Evolutionary conservation across 2,888 invertebrate species (phyloP), one percentile per base, ranked within the genome.

Genomic region (Pristionchus japonicus): DNA sequence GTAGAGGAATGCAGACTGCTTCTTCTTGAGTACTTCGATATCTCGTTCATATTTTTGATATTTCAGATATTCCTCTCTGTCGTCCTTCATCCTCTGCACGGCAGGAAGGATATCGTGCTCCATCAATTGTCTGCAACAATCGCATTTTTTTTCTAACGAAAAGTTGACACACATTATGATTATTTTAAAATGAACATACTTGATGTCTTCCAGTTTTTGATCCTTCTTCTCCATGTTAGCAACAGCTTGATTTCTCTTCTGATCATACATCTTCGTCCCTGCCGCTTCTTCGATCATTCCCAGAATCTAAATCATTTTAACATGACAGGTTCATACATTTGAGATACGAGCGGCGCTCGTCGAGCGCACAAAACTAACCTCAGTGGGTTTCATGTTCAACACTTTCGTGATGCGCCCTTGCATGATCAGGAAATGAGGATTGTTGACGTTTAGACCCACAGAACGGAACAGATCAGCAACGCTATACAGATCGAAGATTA

Each of bases 251-350:
- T 97, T 97, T 91, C 97, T 97, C 95, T 99, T 99, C 0, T 96
- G 96, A 95, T 99, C 98, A 95, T 99, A 99, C 96, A 98, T 97
- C 93, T 97, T 96, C 0, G 99, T 99, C 1, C 99, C 99, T 0
- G 98, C 98, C 13, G 99, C 98, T 95, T 99, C 99, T 95, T 99
- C 99, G 88, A 99, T 97, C 98, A 99, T 98, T 86, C 97, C 97
- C 87, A 98, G 95, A 93, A 98, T 97, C 97, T 97, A 93, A n/a
- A 90, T 88, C 88, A 52, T 11, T 20, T 37, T 17, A 31, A 43
- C n/a, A 52, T 67, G 43, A 11, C 6, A n/a, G n/a, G n/a, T n/a
- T n/a, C n/a, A n/a, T n/a, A n/a, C n/a, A n/a, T n/a, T n/a, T n/a
- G n/a, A n/a, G n/a, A n/a, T n/a, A n/a, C n/a, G n/a, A n/a, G n/a